Conservation (phyloP, 1,140 invertebrate genomes). For the Euglossa dilemma region DNA sequence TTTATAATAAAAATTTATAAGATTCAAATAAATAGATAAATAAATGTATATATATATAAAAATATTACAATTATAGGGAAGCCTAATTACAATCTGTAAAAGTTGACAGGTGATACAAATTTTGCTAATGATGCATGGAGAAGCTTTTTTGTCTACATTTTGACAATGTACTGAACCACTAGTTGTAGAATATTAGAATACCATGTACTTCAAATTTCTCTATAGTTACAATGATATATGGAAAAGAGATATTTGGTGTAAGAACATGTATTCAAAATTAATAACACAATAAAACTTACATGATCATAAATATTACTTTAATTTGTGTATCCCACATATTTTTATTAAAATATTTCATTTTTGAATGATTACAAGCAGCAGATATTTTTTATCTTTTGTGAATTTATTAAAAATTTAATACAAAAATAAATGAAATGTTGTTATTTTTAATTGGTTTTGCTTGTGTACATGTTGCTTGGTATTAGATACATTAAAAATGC, state of each 20-base stretch:
- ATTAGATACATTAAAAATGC: not conserved
- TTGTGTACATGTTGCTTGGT: slow-evolving; percentile 49
- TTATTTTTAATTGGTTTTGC: not conserved
- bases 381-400: not conserved
- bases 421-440: not conserved
- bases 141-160: slow-evolving; percentile 80
- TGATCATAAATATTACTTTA: slow-evolving; percentile 88
- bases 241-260: slow-evolving; percentile 92
- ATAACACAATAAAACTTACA: slow-evolving; percentile 80
- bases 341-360: slow-evolving; percentile 92
- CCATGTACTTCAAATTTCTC: slow-evolving; percentile 93
- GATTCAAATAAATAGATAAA: slow-evolving; percentile 36
- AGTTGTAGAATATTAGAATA: slow-evolving; percentile 85
- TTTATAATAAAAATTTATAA: slow-evolving; percentile 37
- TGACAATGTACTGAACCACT: slow-evolving; percentile 73
- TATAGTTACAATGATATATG: slow-evolving; percentile 94
- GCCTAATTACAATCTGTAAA: slow-evolving; percentile 84
- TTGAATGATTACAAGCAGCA: not conserved
- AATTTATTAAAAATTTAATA: not conserved
- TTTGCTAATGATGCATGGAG: slow-evolving; percentile 81
- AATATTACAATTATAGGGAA: slow-evolving; percentile 69
- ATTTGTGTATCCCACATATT: slow-evolving; percentile 90
- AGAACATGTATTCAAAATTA: not conserved
- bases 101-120: slow-evolving; percentile 87
- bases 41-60: slow-evolving; percentile 43